A percentile compares a stretch with the other conserved stretches of the same genome.
These are phyloP conservation scores for Limanda limanda DNA, from an alignment of 2,113 vertebrate species.

Conservation along the genomic window DNA sequence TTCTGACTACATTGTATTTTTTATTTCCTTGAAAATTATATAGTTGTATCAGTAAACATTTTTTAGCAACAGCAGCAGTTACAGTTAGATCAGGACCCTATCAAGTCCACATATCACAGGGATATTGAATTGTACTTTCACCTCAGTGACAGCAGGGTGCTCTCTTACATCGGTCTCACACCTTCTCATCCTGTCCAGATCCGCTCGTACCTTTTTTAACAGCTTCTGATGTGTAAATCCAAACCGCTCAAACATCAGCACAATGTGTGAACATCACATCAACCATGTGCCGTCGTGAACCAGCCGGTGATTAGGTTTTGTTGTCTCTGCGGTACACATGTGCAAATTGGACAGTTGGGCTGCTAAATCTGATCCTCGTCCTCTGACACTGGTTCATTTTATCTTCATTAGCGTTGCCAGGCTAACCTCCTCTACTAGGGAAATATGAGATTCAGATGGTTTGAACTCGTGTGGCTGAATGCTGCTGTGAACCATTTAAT, in stretches of 20 bases:
- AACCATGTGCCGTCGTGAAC: conserved; percentile 32
- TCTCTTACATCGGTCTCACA: conserved; percentile 41
- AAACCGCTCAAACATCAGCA: conserved; percentile 46
- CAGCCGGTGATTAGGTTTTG: conserved; percentile 63
- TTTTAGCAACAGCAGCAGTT: no score
- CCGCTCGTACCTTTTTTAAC: neutral
- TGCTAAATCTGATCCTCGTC: conserved; percentile 39
- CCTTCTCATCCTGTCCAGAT: neutral
- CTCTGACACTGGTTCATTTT: conserved; percentile 29
- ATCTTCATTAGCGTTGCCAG: conserved; percentile 42
- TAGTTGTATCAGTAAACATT: no score
- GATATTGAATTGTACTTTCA: conserved; percentile 33
- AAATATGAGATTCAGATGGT: conserved; percentile 17
- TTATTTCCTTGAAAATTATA: no score
- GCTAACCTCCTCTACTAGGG: conserved; percentile 11
- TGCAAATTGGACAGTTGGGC: conserved; percentile 62
- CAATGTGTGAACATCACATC: conserved; percentile 61
- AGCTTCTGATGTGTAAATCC: conserved; percentile 25
- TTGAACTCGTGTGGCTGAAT: conserved; percentile 9
- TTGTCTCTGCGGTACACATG: conserved; percentile 44
- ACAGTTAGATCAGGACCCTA: no score
- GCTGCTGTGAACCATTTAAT: conserved; percentile 6
- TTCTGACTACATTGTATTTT: neutral
- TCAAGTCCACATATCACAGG: neutral
- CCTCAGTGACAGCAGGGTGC: conserved; percentile 54